phyloP scores from a whole-genome alignment of 2,797 vertebrate species.

The Tamandua tetradactyla region DNA sequence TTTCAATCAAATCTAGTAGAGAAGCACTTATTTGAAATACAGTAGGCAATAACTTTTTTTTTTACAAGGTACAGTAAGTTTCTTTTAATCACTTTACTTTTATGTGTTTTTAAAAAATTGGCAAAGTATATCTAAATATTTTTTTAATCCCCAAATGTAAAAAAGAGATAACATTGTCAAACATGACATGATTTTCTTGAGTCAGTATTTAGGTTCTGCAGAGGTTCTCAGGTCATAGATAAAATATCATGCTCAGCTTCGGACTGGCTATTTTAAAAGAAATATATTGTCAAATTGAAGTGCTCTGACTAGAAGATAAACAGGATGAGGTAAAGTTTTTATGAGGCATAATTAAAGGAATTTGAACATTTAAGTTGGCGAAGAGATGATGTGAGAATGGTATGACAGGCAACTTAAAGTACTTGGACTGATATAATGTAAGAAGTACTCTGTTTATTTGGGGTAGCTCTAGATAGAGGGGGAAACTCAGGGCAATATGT shows the following conservation, averaged over 20 bases:
- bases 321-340: not conserved
- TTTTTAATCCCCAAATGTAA: constrained; percentile 65
- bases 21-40: not conserved
- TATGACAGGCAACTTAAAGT: not conserved
- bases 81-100: constrained; percentile 11
- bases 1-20: not conserved
- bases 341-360: not conserved
- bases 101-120: constrained; percentile 56
- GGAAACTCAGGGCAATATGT: not conserved
- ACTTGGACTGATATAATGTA: no score
- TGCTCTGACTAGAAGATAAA: not conserved
- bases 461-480: not conserved
- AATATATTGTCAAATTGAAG: not conserved
- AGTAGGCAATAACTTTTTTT: not conserved
- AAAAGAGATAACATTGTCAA: constrained; percentile 45
- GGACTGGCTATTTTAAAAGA: constrained; percentile 19
- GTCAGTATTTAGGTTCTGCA: constrained; percentile 45
- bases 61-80: not conserved
- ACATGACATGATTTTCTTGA: constrained; percentile 1
- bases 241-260: not conserved
- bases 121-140: constrained; percentile 61
- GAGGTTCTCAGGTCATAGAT: constrained; percentile 48
- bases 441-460: not conserved
- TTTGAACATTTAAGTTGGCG: not conserved
- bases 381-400: not conserved